phyloP scores from a whole-genome alignment of 2,113 vertebrate species.

The Salminus brasiliensis region DNA sequence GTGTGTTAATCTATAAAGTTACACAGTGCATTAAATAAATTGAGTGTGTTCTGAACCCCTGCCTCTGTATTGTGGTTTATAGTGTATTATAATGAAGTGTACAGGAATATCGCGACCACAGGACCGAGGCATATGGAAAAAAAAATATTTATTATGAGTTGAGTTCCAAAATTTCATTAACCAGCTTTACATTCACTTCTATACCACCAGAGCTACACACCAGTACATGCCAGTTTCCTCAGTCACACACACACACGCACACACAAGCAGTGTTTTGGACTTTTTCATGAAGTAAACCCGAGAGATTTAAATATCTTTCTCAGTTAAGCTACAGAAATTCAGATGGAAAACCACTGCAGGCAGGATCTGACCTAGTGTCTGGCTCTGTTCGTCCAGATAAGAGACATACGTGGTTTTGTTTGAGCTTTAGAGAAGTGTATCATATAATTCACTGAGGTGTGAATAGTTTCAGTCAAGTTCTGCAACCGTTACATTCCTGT shows the following conservation, averaged over 20 bases:
- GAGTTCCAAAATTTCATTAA: constrained; percentile 10
- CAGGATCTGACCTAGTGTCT: not conserved
- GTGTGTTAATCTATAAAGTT: too few relatives aligned
- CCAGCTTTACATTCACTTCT: not conserved
- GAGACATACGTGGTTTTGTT: not conserved
- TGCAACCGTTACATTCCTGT: not conserved
- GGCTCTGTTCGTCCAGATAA: too few relatives aligned
- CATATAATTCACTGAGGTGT: too few relatives aligned
- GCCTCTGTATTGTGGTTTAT: not conserved
- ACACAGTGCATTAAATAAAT: too few relatives aligned
- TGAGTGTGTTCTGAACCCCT: too few relatives aligned
- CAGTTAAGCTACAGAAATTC: not conserved
- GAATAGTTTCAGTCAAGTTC: not conserved
- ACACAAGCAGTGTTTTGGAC: not conserved
- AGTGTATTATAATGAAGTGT: too few relatives aligned
- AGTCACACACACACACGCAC: not conserved
- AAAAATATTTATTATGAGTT: constrained; percentile 73
- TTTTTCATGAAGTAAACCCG: too few relatives aligned
- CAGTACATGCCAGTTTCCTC: not conserved
- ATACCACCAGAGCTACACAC: not conserved
- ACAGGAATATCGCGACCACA: not conserved
- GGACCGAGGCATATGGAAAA: constrained; percentile 37
- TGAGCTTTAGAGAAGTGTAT: not conserved
- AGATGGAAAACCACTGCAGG: not conserved
- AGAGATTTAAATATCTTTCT: not conserved